Conservation (phyloP, 2,888 invertebrate species). For the Osedax frankpressi region DNA sequence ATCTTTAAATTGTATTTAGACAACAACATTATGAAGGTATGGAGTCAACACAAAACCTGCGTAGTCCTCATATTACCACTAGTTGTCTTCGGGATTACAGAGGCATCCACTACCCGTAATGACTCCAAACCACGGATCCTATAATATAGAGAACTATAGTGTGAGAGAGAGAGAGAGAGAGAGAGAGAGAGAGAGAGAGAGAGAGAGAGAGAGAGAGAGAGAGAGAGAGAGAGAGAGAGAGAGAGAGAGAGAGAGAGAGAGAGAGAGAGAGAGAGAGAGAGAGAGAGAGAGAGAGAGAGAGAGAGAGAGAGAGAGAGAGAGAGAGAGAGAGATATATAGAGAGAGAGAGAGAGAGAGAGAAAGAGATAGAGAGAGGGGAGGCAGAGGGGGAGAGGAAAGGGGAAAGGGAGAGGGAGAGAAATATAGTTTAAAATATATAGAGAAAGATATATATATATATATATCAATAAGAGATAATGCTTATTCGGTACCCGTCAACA, state of each 20-base stretch:
- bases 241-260: constrained; percentile 1
- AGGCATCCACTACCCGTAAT: constrained; percentile 29
- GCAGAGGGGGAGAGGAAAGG: constrained; percentile 9
- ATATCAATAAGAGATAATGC: too few relatives aligned
- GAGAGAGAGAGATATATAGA: too few relatives aligned
- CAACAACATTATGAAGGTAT: too few relatives aligned
- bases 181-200: background rate
- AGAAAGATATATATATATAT: too few relatives aligned
- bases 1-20: too few relatives aligned
- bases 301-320: constrained; percentile 14
- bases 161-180: background rate
- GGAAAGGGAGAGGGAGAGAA: background rate
- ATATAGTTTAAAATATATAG: background rate
- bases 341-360: constrained; percentile 10
- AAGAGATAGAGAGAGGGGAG: constrained; percentile 11
- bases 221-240: background rate
- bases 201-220: background rate
- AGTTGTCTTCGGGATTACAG: constrained; percentile 27
- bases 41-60: too few relatives aligned
- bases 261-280: constrained; percentile 9
- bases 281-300: constrained; percentile 5
- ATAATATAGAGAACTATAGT: constrained; percentile 12
- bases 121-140: constrained; percentile 29
- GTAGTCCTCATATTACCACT: constrained; percentile 29
- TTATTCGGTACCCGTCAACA: too few relatives aligned